Evolutionary conservation across 1,140 invertebrate species (phyloP).

Genomic region (Parapsyche elsis): DNA sequence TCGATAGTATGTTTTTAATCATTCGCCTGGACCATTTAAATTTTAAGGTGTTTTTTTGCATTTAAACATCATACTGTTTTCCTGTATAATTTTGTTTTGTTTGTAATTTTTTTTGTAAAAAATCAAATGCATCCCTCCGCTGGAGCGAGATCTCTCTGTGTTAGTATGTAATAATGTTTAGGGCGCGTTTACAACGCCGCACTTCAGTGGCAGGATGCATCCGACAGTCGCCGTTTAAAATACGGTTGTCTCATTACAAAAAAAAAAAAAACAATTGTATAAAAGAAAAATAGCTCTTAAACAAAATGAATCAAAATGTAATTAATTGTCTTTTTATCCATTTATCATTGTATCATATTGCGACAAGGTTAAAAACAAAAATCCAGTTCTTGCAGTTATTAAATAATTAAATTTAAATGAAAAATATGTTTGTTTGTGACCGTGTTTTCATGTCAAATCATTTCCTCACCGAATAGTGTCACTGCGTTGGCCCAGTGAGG

Average conservation of each 20-base stretch:
- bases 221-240: background rate
- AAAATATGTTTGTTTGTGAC: slow-evolving; percentile 46
- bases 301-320: background rate
- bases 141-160: slow-evolving; percentile 2
- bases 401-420: slow-evolving; percentile 5
- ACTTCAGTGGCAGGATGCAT: background rate
- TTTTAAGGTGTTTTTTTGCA: too few species aligned
- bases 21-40: too few species aligned
- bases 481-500: slow-evolving; percentile 43
- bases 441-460: slow-evolving; percentile 48
- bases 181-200: too few species aligned
- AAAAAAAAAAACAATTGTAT: background rate
- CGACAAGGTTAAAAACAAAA: slow-evolving; percentile 23
- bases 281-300: background rate
- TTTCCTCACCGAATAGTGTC: slow-evolving; percentile 29
- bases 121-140: background rate
- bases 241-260: too few species aligned
- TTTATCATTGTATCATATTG: background rate
- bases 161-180: background rate
- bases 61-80: too few species aligned
- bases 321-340: background rate
- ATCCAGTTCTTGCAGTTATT: slow-evolving; percentile 53
- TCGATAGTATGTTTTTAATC: too few species aligned
- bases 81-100: too few species aligned
- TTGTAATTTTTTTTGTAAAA: too few species aligned